Percentiles rank a stretch among this genome's conserved stretches.
Evolutionary conservation across 2,113 vertebrate species (phyloP).

Genomic region (Malaclemys terrapin): DNA sequence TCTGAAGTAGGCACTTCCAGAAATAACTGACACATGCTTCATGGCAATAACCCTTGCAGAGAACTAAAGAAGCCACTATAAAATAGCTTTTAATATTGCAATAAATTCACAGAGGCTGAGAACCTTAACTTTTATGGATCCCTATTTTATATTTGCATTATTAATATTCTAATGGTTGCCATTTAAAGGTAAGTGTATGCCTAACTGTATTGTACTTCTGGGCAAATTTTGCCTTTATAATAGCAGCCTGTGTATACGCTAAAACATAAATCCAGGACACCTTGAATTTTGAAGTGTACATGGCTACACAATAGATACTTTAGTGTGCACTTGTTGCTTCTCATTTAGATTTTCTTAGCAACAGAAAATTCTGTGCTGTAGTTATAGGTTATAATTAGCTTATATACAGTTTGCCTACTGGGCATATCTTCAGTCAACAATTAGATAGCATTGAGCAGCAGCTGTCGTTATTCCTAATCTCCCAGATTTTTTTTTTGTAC

Average conservation of each 20-base stretch:
- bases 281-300: background rate
- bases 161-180: fast-evolving
- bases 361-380: background rate
- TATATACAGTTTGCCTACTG: background rate
- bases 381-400: background rate
- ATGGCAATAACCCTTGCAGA: background rate
- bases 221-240: background rate
- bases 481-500: background rate
- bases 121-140: background rate
- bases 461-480: background rate
- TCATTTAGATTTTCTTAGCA: background rate
- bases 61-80: background rate
- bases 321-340: background rate
- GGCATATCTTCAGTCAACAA: background rate
- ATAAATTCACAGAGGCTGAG: fast-evolving
- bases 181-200: background rate
- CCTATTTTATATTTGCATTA: background rate
- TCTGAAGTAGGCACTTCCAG: background rate
- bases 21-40: background rate
- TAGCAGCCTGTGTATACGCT: background rate
- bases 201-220: background rate
- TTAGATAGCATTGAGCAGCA: background rate
- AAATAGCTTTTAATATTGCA: background rate
- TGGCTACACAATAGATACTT: background rate
- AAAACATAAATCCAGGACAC: background rate